Base-by-base conservation (phyloP, 2,888 invertebrate species). In the Abrostola triplasia region DNA sequence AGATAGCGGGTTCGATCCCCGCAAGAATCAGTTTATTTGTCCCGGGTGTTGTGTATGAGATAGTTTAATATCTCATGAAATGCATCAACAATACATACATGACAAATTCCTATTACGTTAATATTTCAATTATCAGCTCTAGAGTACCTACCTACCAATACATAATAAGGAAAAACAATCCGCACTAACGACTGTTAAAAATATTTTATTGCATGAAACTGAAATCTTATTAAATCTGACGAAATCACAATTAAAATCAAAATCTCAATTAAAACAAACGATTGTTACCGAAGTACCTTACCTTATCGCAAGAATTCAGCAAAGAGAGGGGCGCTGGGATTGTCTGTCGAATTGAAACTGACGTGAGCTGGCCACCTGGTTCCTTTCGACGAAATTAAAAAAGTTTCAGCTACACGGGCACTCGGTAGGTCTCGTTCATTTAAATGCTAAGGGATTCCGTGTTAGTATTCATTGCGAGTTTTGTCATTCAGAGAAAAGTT, bases 361-460 rank as follows among this genome's bases (percentile, higher is more conserved):
- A 92, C 90, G 89, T 88, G 85, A 84, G 85, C 80, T 73, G 82
- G 86, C 87, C 93, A 93, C 93, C 93, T 93, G 93, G 88, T 84
- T 87, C 79, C 90, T 90, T 90, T 88, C 89, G 86, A 84, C 91
- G 88, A 93, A 93, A 94, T 94, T 94, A 94, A 93, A 93, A 94
- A 94, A 94, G 92, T 94, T 93, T 89, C 84, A 84, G 85, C 85
- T 85, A 90, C 89, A 88, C 85, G 84, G 84, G 83, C 88, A 88
- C 84, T 90, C 88, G 77, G 83, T 78, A 88, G 88, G 86, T 89
- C 88, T 86, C 91, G 84, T 90, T 91, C 91, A 91, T 92, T 92
- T 91, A 92, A 92, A 92, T 92, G 89, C 90, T 90, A 90, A 91
- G 89, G 89, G 89, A 90, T 91, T 90, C 89, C 77, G 81, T 79